These are phyloP conservation scores for Aphelenchoides besseyi DNA, from an alignment of 1,140 invertebrate species.

Conservation along the genomic window DNA sequence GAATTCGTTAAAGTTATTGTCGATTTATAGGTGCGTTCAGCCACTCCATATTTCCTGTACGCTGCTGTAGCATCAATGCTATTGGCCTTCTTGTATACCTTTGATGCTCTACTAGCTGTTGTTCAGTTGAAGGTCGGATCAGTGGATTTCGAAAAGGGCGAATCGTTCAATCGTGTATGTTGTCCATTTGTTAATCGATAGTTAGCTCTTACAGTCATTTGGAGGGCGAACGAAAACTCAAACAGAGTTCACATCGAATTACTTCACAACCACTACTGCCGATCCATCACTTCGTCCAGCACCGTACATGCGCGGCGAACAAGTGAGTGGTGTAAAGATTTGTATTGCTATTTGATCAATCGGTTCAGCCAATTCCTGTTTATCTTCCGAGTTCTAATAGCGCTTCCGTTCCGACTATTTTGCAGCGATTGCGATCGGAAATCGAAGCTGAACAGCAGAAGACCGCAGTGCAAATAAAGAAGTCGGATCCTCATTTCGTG, in stretches of 20 bases:
- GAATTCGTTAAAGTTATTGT: slow-evolving; percentile 1
- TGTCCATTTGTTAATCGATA: slow-evolving; percentile 5
- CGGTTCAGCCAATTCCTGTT: not conserved
- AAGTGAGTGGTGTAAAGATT: not conserved
- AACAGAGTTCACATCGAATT: not conserved
- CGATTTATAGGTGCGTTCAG: slow-evolving; percentile 14
- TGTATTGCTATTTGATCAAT: not conserved
- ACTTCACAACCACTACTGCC: slow-evolving; percentile 8
- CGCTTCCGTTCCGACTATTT: not conserved
- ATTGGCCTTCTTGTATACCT: slow-evolving; percentile 26
- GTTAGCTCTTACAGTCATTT: too few species aligned
- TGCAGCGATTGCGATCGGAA: slow-evolving; percentile 2
- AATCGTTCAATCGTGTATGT: slow-evolving; percentile 4
- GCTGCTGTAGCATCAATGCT: slow-evolving; percentile 28
- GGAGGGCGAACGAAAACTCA: not conserved
- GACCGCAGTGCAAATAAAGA: too few species aligned
- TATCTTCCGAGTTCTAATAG: not conserved
- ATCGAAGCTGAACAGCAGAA: slow-evolving; percentile 7
- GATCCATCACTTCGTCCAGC: not conserved
- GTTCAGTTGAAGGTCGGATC: slow-evolving; percentile 25
- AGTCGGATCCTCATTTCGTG: not conserved
- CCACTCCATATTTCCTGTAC: slow-evolving; percentile 24
- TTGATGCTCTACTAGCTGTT: slow-evolving; percentile 26
- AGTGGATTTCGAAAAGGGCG: slow-evolving; percentile 22
- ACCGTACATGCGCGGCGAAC: not conserved